Evolutionary conservation across 2,797 vertebrate genomes (phyloP), one percentile per base, ranked within the genome.

Genomic region (Hybognathus amarus): DNA sequence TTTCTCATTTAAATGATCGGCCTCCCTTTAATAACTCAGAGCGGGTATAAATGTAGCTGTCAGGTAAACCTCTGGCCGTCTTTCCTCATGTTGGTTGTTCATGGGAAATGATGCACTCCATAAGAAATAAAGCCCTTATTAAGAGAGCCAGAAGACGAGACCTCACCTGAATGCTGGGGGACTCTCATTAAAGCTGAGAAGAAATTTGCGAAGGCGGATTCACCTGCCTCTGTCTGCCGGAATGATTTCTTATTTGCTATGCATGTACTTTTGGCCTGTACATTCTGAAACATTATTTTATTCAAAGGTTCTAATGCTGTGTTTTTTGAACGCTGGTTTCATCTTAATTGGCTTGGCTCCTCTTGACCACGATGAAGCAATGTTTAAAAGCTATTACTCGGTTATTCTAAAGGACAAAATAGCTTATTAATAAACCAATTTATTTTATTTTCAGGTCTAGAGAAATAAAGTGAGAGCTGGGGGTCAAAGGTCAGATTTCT

Each of bases 1-100:
- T 66, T 73, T 86, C 79, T 86, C 80, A 82, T 88, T 88, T 88
- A 86, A 75, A 82, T 85, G 80, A 88, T 86, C 68, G 52, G 15
- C 67, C 71, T 85, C 64, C 36, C 80, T 86, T 86, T 88, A 88
- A 80, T 83, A 88, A 87, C 85, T 84, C 79, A 56, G 85, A 88
- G 56, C 56, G 73, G 79, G 82, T 77, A 84, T 81, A 84, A 87
- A 88, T 77, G 87, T 83, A 80, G 67, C 83, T 85, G 85, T 83
- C 87, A 86, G 78, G 80, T 22, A 76, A 88, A 86, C 83, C 70
- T 81, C 71, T 67, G 69, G 66, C 59, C 47, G 30, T 81, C 45
- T 71, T 61, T 70, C 54, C 24, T 61, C 77, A 18, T 67, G 73
- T 56, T 27, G 59, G 47, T 27, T 42, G 79, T 79, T 71, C 78